A percentile compares a stretch with the other conserved stretches of the same genome.
These are phyloP conservation scores for Cichladusa arquata DNA, from an alignment of 2,113 vertebrate species.

Conservation along the genomic window DNA sequence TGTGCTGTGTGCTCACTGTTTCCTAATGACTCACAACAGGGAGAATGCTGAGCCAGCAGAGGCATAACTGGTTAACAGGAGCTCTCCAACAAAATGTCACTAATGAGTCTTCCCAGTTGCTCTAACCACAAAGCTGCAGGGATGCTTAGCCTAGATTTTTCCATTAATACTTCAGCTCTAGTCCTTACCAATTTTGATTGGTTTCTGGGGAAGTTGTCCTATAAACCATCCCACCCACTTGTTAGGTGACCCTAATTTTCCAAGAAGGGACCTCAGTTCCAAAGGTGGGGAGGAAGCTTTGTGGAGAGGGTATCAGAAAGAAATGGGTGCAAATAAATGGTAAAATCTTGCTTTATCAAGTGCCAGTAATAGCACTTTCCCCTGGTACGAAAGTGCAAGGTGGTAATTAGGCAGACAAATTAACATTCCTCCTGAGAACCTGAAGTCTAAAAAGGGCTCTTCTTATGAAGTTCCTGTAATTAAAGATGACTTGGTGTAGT, in stretches of 20 bases:
- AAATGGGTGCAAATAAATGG: constrained; percentile 10
- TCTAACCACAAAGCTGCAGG: background rate
- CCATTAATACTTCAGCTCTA: background rate
- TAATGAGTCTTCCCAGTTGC: background rate
- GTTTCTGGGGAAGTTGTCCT: background rate
- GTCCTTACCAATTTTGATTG: background rate
- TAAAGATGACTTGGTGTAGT: constrained; percentile 47
- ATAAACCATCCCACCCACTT: background rate
- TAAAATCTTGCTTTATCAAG: constrained; percentile 16
- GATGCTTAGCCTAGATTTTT: background rate
- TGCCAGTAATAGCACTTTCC: constrained; percentile 49
- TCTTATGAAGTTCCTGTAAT: constrained; percentile 63
- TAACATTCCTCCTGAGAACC: constrained; percentile 65
- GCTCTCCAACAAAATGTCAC: background rate
- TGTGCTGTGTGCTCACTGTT: background rate
- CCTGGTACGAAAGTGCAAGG: constrained; percentile 50
- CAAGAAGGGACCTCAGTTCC: background rate
- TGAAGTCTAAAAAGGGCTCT: constrained; percentile 46
- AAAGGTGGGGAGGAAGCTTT: background rate
- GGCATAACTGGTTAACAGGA: background rate
- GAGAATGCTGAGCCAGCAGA: constrained; percentile 4
- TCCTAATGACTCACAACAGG: background rate
- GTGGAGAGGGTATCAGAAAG: background rate
- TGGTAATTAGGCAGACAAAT: constrained; percentile 71
- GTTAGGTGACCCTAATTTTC: background rate